Percentiles rank a stretch among this genome's conserved stretches.
phyloP scores from a whole-genome alignment of 2,113 vertebrate species.

The Callaeas wilsoni region DNA sequence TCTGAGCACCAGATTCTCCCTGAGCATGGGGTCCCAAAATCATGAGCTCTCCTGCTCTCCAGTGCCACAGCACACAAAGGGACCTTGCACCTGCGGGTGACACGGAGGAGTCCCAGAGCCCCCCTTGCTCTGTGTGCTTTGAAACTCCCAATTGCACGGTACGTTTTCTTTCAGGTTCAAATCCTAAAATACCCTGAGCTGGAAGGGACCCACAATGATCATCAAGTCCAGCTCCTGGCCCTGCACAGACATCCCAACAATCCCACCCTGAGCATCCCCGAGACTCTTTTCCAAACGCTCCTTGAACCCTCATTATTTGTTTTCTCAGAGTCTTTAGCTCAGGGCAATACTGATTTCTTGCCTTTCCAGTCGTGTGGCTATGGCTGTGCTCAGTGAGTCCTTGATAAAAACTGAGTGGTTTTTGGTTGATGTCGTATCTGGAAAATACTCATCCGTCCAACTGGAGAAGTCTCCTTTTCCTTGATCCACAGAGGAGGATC shows the following conservation, averaged over 20 bases:
- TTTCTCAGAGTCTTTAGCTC: background rate
- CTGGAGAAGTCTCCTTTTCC: background rate
- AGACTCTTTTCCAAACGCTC: background rate
- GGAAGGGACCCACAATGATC: background rate
- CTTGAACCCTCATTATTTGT: background rate
- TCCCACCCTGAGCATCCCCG: background rate
- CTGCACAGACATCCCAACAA: background rate
- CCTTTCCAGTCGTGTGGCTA: background rate
- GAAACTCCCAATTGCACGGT: background rate
- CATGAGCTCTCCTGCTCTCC: background rate
- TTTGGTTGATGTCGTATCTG: background rate
- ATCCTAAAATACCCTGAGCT: background rate
- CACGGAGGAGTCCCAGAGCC: rapidly evolving
- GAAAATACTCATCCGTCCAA: background rate
- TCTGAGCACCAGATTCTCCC: background rate
- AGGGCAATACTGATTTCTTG: background rate
- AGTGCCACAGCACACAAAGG: background rate
- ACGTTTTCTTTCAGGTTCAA: background rate
- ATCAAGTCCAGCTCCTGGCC: background rate
- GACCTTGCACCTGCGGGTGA: rapidly evolving
- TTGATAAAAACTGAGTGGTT: background rate
- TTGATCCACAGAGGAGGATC: background rate
- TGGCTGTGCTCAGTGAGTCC: background rate
- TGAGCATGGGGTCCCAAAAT: rapidly evolving
- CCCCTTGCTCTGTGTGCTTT: background rate